These are phyloP conservation scores for Thaumatotibia leucotreta DNA, from an alignment of 1,140 invertebrate species.

Conservation along the genomic window DNA sequence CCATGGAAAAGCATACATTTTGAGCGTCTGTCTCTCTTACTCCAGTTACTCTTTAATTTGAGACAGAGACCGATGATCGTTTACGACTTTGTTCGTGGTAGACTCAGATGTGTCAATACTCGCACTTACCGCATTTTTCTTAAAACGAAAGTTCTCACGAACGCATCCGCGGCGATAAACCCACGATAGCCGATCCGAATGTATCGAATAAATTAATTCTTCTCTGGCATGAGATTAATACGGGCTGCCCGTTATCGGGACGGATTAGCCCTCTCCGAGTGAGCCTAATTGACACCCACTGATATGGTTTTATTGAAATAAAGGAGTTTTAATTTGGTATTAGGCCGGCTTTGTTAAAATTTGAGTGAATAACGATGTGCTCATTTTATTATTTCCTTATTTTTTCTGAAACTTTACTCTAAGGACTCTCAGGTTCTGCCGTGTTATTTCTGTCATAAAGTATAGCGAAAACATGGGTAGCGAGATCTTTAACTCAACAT, in stretches of 20 bases:
- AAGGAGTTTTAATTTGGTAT: slow-evolving; percentile 42
- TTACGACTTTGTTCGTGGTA: too few species aligned
- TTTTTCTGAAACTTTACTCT: too few species aligned
- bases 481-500: too few species aligned
- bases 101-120: background rate
- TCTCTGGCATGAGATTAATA: slow-evolving; percentile 46
- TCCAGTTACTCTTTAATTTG: too few species aligned
- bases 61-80: too few species aligned
- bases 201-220: slow-evolving; percentile 51
- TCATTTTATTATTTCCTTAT: background rate
- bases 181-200: slow-evolving; percentile 29
- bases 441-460: too few species aligned
- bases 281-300: slow-evolving; percentile 45
- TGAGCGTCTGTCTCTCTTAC: too few species aligned
- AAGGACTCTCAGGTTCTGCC: too few species aligned
- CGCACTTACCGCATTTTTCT: background rate
- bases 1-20: too few species aligned
- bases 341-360: background rate
- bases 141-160: slow-evolving; percentile 7
- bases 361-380: background rate
- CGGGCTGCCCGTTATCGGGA: slow-evolving; percentile 36
- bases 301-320: slow-evolving; percentile 50
- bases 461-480: too few species aligned
- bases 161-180: background rate
- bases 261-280: slow-evolving; percentile 37